A percentile compares a stretch with the other conserved stretches of the same genome.
Conservation (phyloP, 2,888 invertebrate species). For the Diploptera punctata region DNA sequence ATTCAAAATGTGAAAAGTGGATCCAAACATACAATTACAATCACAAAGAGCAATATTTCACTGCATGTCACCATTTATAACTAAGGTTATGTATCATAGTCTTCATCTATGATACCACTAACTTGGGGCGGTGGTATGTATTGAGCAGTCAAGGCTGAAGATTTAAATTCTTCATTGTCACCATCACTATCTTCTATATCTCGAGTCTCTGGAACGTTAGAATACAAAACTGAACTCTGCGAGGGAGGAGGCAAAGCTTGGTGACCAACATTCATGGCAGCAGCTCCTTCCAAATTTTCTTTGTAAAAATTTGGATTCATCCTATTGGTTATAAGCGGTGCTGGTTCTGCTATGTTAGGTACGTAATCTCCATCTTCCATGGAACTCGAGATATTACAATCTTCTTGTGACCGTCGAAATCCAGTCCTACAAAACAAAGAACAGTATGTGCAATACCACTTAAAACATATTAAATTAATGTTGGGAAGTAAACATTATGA, state of each 20-base stretch:
- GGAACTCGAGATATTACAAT: not conserved
- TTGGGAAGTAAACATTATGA: too few species aligned
- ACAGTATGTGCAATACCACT: too few species aligned
- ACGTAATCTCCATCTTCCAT: not conserved
- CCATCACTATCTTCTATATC: not conserved
- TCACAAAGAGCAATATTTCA: too few species aligned
- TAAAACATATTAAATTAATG: too few species aligned
- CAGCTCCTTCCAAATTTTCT: constrained; percentile 22
- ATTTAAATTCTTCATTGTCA: not conserved
- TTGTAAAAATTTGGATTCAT: constrained; percentile 31
- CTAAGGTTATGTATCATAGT: constrained; percentile 36
- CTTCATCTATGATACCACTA: constrained; percentile 32
- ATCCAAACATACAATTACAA: too few species aligned
- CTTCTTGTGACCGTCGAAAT: not conserved
- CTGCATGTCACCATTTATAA: too few species aligned
- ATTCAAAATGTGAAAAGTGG: too few species aligned
- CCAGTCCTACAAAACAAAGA: not conserved
- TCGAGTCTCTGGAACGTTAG: not conserved
- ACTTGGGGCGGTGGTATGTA: not conserved
- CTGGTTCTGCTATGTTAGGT: not conserved
- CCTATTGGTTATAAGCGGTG: constrained; percentile 14
- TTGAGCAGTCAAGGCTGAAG: not conserved
- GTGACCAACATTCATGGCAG: not conserved
- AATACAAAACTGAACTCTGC: not conserved
- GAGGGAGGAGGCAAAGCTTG: not conserved